These are phyloP conservation scores for Phainopepla nitens DNA, from an alignment of 2,113 vertebrate species.

Conservation along the genomic window DNA sequence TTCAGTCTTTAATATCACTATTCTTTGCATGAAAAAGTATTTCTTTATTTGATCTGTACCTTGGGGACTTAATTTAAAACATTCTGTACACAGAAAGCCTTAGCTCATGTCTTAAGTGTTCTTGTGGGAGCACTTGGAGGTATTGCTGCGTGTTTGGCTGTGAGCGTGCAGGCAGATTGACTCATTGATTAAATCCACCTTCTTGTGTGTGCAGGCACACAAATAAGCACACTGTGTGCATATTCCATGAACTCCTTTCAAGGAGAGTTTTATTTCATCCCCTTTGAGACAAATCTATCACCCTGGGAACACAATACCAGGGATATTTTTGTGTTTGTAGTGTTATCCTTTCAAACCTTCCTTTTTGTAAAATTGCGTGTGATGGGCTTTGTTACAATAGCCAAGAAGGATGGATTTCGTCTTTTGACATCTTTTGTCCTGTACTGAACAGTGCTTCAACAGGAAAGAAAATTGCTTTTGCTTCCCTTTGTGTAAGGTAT, in stretches of 20 bases:
- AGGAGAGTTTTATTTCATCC: background rate
- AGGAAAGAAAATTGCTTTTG: background rate
- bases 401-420: background rate
- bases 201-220: background rate
- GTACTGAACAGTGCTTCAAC: background rate
- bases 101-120: background rate
- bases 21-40: background rate
- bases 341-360: background rate
- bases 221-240: background rate
- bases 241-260: background rate
- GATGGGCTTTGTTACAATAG: background rate
- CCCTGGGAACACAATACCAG: background rate
- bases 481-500: background rate
- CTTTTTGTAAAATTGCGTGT: background rate
- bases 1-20: slow-evolving; percentile 5
- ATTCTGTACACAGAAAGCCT: background rate
- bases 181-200: slow-evolving; percentile 31
- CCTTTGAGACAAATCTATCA: background rate
- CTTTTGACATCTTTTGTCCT: background rate
- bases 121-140: background rate
- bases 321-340: background rate
- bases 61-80: slow-evolving; percentile 25
- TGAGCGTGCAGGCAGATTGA: background rate
- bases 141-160: background rate
- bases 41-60: slow-evolving; percentile 34